phyloP scores from a whole-genome alignment of 2,797 vertebrate species.

The Protonibea diacanthus region DNA sequence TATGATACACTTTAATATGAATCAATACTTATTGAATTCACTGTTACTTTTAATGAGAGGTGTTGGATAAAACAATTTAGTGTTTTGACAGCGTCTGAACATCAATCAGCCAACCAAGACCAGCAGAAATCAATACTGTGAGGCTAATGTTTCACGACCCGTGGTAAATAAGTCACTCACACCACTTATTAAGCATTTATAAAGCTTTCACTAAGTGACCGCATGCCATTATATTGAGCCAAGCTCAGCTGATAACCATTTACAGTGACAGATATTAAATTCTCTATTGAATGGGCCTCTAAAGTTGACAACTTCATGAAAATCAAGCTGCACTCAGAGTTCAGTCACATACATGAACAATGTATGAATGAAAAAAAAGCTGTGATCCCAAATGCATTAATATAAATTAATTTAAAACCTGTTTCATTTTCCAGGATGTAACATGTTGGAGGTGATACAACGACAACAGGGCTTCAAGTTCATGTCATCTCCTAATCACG shows the following conservation, averaged over 20 bases:
- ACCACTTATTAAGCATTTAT: constrained; percentile 61
- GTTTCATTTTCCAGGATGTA: constrained; percentile 50
- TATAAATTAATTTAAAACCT: constrained; percentile 44
- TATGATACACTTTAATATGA: constrained; percentile 45
- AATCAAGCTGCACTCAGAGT: not conserved
- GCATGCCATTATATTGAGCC: constrained; percentile 29
- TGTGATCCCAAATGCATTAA: constrained; percentile 4
- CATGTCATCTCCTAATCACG: constrained; percentile 17
- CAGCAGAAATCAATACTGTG: constrained; percentile 55
- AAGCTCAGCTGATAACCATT: constrained; percentile 18
- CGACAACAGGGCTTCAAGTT: constrained; percentile 14
- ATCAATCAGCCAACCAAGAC: constrained; percentile 48
- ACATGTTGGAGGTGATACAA: constrained; percentile 32
- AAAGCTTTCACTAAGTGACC: constrained; percentile 55
- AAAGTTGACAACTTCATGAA: not conserved
- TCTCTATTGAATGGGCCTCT: constrained; percentile 15
- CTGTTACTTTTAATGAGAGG: constrained; percentile 15
- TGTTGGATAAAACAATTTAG: constrained; percentile 45
- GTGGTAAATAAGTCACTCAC: constrained; percentile 40
- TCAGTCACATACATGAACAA: not conserved
- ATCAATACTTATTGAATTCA: constrained; percentile 42
- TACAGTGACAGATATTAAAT: constrained; percentile 34
- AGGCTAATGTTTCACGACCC: constrained; percentile 43
- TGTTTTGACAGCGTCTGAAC: constrained; percentile 55
- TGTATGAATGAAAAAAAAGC: not conserved